Conservation (phyloP, 2,888 invertebrate species). For the Eupithecia centaureata region DNA sequence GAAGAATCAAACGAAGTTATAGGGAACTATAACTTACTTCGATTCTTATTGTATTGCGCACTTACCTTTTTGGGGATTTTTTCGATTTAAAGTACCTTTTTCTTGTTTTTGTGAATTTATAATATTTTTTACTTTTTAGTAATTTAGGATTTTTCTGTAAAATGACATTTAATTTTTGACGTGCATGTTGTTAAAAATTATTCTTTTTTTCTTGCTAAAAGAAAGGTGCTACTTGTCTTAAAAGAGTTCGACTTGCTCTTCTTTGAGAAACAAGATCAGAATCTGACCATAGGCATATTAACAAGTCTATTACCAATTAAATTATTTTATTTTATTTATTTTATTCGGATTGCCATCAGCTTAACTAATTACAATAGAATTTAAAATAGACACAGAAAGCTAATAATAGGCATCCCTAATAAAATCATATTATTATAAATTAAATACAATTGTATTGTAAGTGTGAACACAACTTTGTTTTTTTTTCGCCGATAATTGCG, state of each 20-base stretch:
- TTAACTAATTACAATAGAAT: too few species aligned
- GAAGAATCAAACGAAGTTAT: too few species aligned
- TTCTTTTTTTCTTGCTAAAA: background rate
- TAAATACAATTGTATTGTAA: too few species aligned
- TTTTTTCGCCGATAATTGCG: too few species aligned
- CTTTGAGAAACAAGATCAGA: background rate
- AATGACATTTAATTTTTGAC: constrained; percentile 15
- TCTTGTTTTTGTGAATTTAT: constrained; percentile 21
- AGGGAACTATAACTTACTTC: background rate
- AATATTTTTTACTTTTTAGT: constrained; percentile 29
- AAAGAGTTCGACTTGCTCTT: background rate
- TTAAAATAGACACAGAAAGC: too few species aligned
- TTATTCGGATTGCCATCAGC: too few species aligned
- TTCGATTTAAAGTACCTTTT: constrained; percentile 19
- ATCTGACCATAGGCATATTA: too few species aligned
- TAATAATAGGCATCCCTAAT: too few species aligned
- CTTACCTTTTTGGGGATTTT: constrained; percentile 20
- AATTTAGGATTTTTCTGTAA: constrained; percentile 26
- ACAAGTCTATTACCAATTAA: too few species aligned
- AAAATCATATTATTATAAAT: too few species aligned
- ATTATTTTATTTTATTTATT: too few species aligned
- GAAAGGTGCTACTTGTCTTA: background rate
- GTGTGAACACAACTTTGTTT: too few species aligned
- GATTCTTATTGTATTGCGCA: background rate
- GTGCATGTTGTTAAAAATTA: background rate